Conservation (phyloP, 1,140 invertebrate species). For the Cydia pomonella region DNA sequence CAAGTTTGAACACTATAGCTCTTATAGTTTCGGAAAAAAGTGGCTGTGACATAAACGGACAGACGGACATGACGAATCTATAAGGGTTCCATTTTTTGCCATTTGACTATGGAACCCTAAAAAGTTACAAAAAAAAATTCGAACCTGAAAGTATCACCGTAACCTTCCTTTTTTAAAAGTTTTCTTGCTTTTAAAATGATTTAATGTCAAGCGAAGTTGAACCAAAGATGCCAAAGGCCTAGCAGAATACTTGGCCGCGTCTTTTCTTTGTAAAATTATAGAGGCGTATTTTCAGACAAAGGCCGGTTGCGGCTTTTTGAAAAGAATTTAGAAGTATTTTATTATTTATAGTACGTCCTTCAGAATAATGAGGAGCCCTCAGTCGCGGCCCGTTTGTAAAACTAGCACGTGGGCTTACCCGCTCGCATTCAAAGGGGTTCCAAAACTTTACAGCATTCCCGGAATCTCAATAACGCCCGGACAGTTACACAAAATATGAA, state of each 20-base stretch:
- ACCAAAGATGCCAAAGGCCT: not conserved
- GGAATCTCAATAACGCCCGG: slow-evolving; percentile 42
- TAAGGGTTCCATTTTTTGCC: no score
- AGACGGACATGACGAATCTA: no score
- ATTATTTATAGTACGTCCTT: slow-evolving; percentile 62
- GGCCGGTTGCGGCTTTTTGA: slow-evolving; percentile 41
- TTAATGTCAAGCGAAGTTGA: not conserved
- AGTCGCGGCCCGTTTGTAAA: slow-evolving; percentile 52
- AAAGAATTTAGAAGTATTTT: slow-evolving; percentile 55
- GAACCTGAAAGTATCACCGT: no score
- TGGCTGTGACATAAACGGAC: no score
- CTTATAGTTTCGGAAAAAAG: no score
- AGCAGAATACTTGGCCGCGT: not conserved
- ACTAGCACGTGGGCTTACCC: slow-evolving; percentile 57
- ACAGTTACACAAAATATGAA: slow-evolving; percentile 46
- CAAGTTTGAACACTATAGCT: no score
- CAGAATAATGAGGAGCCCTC: slow-evolving; percentile 53
- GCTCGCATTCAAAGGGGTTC: slow-evolving; percentile 59
- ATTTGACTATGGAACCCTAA: no score
- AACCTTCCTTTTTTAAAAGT: no score
- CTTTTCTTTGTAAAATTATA: not conserved
- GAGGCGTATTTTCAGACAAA: slow-evolving; percentile 33
- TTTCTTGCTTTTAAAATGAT: no score
- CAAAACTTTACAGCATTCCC: slow-evolving; percentile 48
- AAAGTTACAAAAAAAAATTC: no score